Evolutionary conservation across 2,797 vertebrate genomes (phyloP).

Genomic region (Poeciliopsis gracilis): DNA sequence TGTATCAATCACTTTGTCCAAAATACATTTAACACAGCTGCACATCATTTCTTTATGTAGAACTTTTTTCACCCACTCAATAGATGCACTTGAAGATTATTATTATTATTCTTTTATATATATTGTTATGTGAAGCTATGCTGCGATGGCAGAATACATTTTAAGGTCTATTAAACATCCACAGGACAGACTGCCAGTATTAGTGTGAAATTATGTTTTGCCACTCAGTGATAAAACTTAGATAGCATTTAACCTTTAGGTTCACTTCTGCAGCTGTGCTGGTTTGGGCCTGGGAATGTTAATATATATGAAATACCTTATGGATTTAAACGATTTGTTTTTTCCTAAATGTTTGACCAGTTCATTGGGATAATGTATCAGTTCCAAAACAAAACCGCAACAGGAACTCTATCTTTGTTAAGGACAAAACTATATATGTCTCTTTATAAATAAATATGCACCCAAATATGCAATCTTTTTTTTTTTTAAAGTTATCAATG

Average conservation of each 20-base stretch:
- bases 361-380: not conserved
- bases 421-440: not conserved
- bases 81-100: not conserved
- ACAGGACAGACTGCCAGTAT: not conserved
- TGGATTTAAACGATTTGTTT: not conserved
- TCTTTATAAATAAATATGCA: not conserved
- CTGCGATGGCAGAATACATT: not conserved
- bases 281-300: constrained; percentile 5
- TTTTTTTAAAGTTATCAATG: not conserved
- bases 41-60: not conserved
- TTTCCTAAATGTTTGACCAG: constrained; percentile 2
- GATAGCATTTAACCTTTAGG: not conserved
- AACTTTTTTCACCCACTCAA: not conserved
- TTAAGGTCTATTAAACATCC: not conserved
- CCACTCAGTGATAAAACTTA: not conserved
- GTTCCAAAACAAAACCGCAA: not conserved
- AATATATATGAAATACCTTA: constrained; percentile 4
- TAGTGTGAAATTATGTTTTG: not conserved
- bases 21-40: not conserved
- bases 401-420: not conserved
- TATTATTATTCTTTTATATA: not conserved
- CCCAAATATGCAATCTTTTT: not conserved
- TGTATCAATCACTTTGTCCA: too few relatives aligned
- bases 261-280: not conserved
- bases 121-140: not conserved